phyloP scores from a whole-genome alignment of 2,888 invertebrate genomes.

The Agrochola lota region DNA sequence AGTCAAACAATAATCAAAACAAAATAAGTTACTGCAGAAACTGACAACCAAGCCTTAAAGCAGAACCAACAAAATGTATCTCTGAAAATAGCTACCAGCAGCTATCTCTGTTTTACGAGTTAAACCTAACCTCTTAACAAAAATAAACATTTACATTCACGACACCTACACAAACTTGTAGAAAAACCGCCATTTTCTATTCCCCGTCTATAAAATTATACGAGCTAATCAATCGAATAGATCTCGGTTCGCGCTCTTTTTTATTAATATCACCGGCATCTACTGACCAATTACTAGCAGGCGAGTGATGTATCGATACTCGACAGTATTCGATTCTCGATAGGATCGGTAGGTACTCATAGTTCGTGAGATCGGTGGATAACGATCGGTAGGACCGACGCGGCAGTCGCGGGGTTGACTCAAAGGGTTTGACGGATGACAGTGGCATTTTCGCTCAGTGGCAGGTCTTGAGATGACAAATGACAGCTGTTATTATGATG shows the following conservation, averaged over 20 bases:
- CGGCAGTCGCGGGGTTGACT: conserved; percentile 40
- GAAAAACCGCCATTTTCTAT: conserved; percentile 47
- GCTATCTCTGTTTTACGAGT: conserved; percentile 24
- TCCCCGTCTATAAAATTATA: conserved; percentile 47
- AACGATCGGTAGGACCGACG: conserved; percentile 55
- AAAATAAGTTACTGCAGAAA: conserved; percentile 1
- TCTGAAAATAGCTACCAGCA: conserved; percentile 18
- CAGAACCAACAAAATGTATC: conserved; percentile 5
- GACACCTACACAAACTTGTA: conserved; percentile 35
- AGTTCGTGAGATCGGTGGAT: conserved; percentile 62
- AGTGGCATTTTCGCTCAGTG: conserved; percentile 49
- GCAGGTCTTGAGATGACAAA: conserved; percentile 46
- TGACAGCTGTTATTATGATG: conserved; percentile 30
- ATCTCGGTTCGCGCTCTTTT: conserved; percentile 68
- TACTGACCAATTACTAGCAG: conserved; percentile 73
- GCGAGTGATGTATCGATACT: conserved; percentile 71
- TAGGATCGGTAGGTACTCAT: conserved; percentile 60
- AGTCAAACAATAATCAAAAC: background rate
- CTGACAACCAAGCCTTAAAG: background rate
- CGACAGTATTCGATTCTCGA: conserved; percentile 56
- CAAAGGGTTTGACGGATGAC: conserved; percentile 61
- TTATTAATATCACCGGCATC: conserved; percentile 68
- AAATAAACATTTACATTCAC: conserved; percentile 48
- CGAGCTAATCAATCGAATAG: conserved; percentile 57
- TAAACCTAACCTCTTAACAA: conserved; percentile 34